A percentile compares a stretch with the other conserved stretches of the same genome.
These are phyloP conservation scores for Polymixis lichenea DNA, from an alignment of 2,888 invertebrate species.

Conservation along the genomic window DNA sequence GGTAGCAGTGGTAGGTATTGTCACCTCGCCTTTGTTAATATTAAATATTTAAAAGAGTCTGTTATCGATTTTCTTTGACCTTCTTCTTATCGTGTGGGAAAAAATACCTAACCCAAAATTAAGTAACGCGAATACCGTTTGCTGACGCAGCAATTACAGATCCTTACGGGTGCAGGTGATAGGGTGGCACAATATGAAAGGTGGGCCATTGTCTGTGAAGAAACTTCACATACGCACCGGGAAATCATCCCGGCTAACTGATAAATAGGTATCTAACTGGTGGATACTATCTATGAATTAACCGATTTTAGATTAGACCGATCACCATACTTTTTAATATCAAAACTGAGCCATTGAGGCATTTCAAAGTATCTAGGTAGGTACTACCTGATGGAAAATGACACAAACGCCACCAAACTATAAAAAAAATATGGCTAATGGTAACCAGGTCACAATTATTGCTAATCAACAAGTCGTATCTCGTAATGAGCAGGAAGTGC, in stretches of 20 bases:
- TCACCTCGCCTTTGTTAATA: neutral
- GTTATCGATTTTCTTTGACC: constrained; percentile 1
- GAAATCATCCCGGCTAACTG: neutral
- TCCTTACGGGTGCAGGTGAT: neutral
- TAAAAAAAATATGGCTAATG: neutral
- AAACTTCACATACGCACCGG: neutral
- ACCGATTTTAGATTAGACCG: neutral
- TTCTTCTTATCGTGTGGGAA: neutral
- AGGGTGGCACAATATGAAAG: neutral
- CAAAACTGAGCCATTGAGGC: neutral
- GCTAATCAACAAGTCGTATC: constrained; percentile 12
- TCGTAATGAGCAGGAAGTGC: constrained; percentile 41
- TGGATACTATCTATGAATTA: too few relatives aligned
- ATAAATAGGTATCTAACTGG: too few relatives aligned
- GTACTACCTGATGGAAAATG: neutral
- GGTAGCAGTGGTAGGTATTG: constrained; percentile 13
- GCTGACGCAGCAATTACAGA: neutral
- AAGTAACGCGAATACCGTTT: neutral
- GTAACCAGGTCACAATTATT: neutral
- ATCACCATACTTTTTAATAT: neutral
- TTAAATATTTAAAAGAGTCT: neutral
- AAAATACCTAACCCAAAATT: neutral
- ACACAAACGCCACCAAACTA: neutral
- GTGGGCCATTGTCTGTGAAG: neutral
- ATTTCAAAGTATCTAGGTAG: neutral